Evolutionary conservation across 1,140 invertebrate species (phyloP).

Genomic region (Zaprionus ornatus): DNA sequence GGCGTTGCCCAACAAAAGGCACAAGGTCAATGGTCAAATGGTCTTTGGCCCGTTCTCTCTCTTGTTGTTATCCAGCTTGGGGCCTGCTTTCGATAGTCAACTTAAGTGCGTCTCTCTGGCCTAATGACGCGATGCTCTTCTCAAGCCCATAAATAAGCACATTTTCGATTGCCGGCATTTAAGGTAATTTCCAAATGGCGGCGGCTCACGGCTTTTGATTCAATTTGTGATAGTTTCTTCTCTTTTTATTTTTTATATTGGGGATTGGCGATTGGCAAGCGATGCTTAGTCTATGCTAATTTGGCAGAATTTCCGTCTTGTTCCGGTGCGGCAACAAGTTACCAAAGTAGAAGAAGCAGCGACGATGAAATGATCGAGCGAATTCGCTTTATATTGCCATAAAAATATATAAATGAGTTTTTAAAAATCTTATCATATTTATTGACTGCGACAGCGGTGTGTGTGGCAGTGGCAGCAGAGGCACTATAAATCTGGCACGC

Average conservation of each 20-base stretch:
- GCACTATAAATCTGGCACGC: conserved; percentile 62
- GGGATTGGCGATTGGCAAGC: conserved; percentile 16
- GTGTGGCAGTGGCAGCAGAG: conserved; percentile 3
- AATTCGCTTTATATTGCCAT: conserved; percentile 53
- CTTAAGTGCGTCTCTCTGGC: conserved; percentile 15
- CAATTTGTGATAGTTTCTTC: conserved; percentile 41
- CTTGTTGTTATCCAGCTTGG: conserved; percentile 8
- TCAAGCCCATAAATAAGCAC: conserved; percentile 59
- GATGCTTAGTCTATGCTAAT: conserved; percentile 62
- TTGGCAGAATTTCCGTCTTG: conserved; percentile 48
- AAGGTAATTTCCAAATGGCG: conserved; percentile 41
- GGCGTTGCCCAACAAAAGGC: conserved; percentile 36
- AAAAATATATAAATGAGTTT: conserved; percentile 53
- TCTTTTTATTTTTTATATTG: conserved; percentile 9
- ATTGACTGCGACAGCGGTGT: conserved; percentile 26
- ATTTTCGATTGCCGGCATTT: conserved; percentile 69
- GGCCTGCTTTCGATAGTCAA: conserved; percentile 1
- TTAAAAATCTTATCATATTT: conserved; percentile 45
- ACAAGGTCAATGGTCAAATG: conserved; percentile 32
- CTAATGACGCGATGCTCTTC: conserved; percentile 37
- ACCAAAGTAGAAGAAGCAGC: conserved; percentile 21
- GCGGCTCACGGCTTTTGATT: conserved; percentile 73
- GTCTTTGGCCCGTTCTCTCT: conserved; percentile 8
- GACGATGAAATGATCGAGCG: conserved; percentile 36
- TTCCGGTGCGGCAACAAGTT: conserved; percentile 63